Percentiles rank a stretch among this genome's conserved stretches.
Conservation (phyloP, 2,888 invertebrate genomes). For the Netelia melanura region DNA sequence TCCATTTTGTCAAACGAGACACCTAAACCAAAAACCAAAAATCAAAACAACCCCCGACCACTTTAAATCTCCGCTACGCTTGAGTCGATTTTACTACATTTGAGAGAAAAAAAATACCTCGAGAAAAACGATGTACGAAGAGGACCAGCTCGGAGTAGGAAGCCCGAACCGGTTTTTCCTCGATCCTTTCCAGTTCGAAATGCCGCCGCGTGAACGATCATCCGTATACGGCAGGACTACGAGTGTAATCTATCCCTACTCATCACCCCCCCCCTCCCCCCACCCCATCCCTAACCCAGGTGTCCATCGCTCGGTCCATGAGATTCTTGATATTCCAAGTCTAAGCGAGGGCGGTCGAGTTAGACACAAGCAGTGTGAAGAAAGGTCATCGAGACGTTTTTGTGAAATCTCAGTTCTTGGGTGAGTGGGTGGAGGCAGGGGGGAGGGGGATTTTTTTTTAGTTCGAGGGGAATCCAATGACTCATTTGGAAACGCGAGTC, state of each 20-base stretch:
- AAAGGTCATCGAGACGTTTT: constrained; percentile 42
- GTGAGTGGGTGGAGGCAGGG: not conserved
- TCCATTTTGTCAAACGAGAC: not conserved
- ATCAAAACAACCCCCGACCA: not conserved
- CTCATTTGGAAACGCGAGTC: constrained; percentile 17
- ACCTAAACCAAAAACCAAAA: not conserved
- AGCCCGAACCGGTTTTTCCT: constrained; percentile 65
- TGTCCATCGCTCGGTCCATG: constrained; percentile 7
- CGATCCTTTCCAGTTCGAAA: constrained; percentile 58
- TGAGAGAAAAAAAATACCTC: not conserved
- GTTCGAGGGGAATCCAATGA: constrained; percentile 27
- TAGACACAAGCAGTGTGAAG: constrained; percentile 22
- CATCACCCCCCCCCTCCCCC: constrained; percentile 9
- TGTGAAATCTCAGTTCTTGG: constrained; percentile 51
- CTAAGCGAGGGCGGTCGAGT: constrained; percentile 29
- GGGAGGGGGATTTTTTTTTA: not conserved
- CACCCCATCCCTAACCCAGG: too few relatives aligned
- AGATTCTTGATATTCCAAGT: constrained; percentile 25
- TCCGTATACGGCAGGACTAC: constrained; percentile 58
- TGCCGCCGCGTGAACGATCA: constrained; percentile 34
- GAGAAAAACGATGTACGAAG: constrained; percentile 9
- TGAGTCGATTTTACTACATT: not conserved
- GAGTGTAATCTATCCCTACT: constrained; percentile 34
- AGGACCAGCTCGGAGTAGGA: constrained; percentile 49
- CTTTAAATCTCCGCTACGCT: not conserved